Evolutionary conservation across 2,888 invertebrate species (phyloP).

Genomic region (Leptinotarsa haldemani): DNA sequence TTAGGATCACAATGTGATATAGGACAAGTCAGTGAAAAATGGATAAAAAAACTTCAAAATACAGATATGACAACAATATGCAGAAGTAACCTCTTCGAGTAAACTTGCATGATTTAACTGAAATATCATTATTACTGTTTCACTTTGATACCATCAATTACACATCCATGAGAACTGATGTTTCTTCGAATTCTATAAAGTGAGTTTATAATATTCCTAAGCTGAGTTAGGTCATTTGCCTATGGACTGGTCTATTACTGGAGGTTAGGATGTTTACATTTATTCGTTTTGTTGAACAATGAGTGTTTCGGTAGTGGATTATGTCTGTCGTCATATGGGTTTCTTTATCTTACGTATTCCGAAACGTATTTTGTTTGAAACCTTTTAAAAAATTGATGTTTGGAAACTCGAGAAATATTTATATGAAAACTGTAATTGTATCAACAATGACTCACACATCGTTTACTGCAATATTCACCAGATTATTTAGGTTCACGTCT

Average conservation of each 20-base stretch:
- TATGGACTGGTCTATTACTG: background rate
- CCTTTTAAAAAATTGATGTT: background rate
- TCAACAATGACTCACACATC: slow-evolving; percentile 6
- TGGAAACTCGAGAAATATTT: background rate
- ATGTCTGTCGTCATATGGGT: slow-evolving; percentile 1
- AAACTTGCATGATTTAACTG: no score
- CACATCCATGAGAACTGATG: no score
- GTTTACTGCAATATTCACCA: background rate
- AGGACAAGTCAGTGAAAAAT: no score
- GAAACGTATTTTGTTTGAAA: slow-evolving; percentile 3
- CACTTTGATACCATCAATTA: no score
- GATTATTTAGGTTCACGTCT: slow-evolving; percentile 1
- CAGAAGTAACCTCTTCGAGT: no score
- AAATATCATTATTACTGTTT: no score
- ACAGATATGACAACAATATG: no score
- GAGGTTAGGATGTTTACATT: background rate
- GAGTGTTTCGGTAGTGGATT: background rate
- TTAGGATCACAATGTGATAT: no score
- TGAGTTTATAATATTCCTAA: no score
- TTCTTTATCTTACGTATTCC: background rate
- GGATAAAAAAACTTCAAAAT: no score
- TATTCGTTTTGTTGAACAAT: background rate
- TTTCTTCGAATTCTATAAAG: no score
- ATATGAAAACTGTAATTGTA: slow-evolving; percentile 1
- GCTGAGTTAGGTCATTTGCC: background rate